A percentile compares a stretch with the other conserved stretches of the same genome.
Evolutionary conservation across 1,140 invertebrate genomes (phyloP).

Genomic region (Drosophila rhopaloa): DNA sequence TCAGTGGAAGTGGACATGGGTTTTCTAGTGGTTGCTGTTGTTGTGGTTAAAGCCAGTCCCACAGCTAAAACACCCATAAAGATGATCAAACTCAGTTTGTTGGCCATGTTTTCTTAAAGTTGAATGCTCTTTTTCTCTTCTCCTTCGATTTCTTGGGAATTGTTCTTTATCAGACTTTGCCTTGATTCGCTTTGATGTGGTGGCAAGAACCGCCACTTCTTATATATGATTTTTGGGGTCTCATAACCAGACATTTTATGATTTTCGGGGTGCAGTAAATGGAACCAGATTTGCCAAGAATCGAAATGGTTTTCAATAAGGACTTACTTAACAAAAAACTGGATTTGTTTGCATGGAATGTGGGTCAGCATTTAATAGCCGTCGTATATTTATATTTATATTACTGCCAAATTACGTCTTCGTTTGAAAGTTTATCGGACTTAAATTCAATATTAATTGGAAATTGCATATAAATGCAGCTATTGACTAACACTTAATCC

Average conservation of each 20-base stretch:
- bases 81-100: slow-evolving; percentile 41
- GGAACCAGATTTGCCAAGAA: slow-evolving; percentile 15
- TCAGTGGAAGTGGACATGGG: neutral
- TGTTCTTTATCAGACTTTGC: slow-evolving; percentile 1
- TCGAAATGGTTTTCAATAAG: slow-evolving; percentile 4
- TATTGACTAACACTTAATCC: neutral
- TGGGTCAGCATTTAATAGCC: slow-evolving; percentile 47
- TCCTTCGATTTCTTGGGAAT: neutral
- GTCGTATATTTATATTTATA: neutral
- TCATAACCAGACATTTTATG: slow-evolving; percentile 2
- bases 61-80: slow-evolving; percentile 24
- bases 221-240: slow-evolving; percentile 37
- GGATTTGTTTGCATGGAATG: slow-evolving; percentile 6
- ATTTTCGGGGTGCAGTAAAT: neutral
- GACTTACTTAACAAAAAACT: slow-evolving; percentile 4
- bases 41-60: neutral
- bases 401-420: neutral
- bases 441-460: neutral
- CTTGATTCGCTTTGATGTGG: slow-evolving; percentile 26
- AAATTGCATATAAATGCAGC: neutral
- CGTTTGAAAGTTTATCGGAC: neutral
- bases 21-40: slow-evolving; percentile 4
- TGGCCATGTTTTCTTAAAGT: slow-evolving; percentile 35
- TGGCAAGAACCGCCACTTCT: neutral
- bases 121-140: neutral